Base-by-base conservation (phyloP, 1,140 invertebrate genomes). In the Drosophila obscura region DNA sequence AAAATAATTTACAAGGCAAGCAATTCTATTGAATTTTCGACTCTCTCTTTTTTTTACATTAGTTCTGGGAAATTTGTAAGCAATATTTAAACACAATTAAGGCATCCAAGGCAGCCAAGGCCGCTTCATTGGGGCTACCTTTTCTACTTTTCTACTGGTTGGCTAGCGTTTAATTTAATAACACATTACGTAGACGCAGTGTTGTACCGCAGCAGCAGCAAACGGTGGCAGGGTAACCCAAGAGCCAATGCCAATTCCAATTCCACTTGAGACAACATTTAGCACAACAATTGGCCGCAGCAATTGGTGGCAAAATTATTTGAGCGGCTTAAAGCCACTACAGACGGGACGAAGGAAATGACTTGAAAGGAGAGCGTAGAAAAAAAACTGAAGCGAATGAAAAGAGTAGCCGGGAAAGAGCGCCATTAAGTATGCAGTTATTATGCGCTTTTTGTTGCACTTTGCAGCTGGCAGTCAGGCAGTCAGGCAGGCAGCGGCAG, bases 401-500 rank as follows among this genome's bases (percentile, higher is more conserved):
- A 62, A 56, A 59, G 49, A 76, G 51, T 52, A 62, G 52, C 9
- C 46, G 45, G 46, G 51, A 50, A 68, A 76, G 65, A 61, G 64
- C 73, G 69, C 64, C 78, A 85, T 87, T 78, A 87, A 87, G 74
- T 82, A 85, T 82, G 78, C 82, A 82, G 82, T 82, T 85, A 87
- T 85, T 87, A 85, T 85, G 83, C 83, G 63, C 82, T 87, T 81
- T 84, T 85, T 85, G 82, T 78, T 87, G 78, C 83, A 76, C 83
- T 82, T 85, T 74, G 65, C 81, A 69, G 19, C 19, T 19, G 19
- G 19, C 19, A 19, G 19, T 19, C 1, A 19, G 77, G 35, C 82
- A 71, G 77, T 8, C 31, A 24, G 22, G 22, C 22, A 24, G 31
- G 31, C 31, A 31, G 28, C 7, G 26, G 26, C 82, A 74, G 73